phyloP scores from a whole-genome alignment of 2,113 vertebrate genomes.

The Butastur rufipennis region DNA sequence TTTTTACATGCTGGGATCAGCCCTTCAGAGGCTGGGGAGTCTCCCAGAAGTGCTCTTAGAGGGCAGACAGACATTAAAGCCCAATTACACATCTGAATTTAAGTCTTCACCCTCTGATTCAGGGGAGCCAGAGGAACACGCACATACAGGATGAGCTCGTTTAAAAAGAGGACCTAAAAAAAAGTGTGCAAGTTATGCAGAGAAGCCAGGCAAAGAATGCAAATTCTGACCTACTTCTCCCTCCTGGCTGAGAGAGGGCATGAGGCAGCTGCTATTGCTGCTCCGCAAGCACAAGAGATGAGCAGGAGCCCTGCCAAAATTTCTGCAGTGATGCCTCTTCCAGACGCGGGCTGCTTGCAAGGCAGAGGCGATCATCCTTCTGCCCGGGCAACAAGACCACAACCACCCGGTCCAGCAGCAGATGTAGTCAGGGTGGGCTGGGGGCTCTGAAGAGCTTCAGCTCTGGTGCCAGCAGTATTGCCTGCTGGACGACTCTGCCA shows the following conservation, averaged over 20 bases:
- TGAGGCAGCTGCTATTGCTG: not conserved
- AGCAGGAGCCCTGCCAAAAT: not conserved
- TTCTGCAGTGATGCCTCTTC: not conserved
- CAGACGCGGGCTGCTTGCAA: rapidly evolving
- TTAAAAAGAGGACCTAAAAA: not conserved
- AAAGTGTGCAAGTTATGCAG: not conserved
- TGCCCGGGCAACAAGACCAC: not conserved
- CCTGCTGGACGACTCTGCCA: not conserved
- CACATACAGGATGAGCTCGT: rapidly evolving
- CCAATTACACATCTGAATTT: not conserved
- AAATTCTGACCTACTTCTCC: constrained; percentile 58
- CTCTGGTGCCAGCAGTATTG: not conserved
- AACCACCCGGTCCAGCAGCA: not conserved
- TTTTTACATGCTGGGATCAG: not conserved
- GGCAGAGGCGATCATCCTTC: rapidly evolving
- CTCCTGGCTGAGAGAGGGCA: constrained; percentile 23
- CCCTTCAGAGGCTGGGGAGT: not conserved
- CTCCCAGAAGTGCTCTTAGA: not conserved
- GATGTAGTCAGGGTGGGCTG: not conserved
- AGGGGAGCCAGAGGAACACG: not conserved
- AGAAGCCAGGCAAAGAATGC: not conserved
- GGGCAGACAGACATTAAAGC: not conserved
- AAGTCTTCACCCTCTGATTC: not conserved
- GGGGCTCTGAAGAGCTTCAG: not conserved
- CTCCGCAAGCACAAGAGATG: not conserved